Evolutionary conservation across 2,888 invertebrate species (phyloP), one percentile per base, ranked within the genome.

Genomic region (Taphrorychus bicolor): DNA sequence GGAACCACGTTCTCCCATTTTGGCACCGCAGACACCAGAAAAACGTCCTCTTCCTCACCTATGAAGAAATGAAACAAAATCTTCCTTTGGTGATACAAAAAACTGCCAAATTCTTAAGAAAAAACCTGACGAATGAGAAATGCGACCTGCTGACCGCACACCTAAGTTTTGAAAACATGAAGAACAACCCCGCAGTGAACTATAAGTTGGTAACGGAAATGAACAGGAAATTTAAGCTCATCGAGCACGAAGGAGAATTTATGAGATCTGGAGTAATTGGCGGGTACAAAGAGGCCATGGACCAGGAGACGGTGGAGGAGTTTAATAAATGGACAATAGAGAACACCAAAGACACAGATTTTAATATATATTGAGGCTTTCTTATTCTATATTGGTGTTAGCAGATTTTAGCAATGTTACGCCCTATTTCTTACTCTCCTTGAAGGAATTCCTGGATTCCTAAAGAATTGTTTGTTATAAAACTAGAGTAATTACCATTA

Each of bases 251-350:
- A 3, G 64, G 64, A 21, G 49, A 21, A 11, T 86, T 86, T 71
- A 84, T 85, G 75, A 79, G 85, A 70, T 81, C 82, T 40, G 86
- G 86, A 7, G 78, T 81, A 68, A 80, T 83, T 3, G 83, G 82
- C 0, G 77, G 76, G 40, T 80, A 82, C 72, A 80, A 80, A 64
- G 78, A 77, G 1, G 73, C 91, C 70, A 92, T 95, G 88, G 87
- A 89, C 1, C 86, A 87, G 1, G 89, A 91, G 74, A 83, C 93
- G 74, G 89, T 90, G 0, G 82, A 85, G 59, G 84, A 85, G 72
- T 92, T 94, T 76, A 91, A 94, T 78, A 82, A 86, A 7, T 92
- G 92, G 91, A 88, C 87, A 1, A 85, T 85, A 24, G 78, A 85
- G 45, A 85, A 90, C 79, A 80, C 88, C 22, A 84, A 84, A 57